Evolutionary conservation across 2,797 vertebrate species (phyloP), one percentile per base, ranked within the genome.

Genomic region (Natrix natrix): DNA sequence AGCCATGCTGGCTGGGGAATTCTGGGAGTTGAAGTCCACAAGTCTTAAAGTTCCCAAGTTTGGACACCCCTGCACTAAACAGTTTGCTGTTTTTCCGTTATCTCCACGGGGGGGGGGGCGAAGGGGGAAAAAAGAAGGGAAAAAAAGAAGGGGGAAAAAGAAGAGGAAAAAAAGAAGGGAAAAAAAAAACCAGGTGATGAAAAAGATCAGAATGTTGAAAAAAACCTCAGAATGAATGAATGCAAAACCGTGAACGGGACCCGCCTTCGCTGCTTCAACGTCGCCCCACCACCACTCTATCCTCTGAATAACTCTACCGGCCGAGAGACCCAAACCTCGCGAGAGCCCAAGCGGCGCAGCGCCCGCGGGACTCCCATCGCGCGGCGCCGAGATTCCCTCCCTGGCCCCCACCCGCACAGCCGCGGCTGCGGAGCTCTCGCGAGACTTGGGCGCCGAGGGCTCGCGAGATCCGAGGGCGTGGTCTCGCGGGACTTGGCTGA

Each of bases 401-500:
- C 3, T 16, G 22, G 2, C 60, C 8, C 24, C 8, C 13, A 3
- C 13, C 55, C 55, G 0, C 56, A 14, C 32, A 55, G 54, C 54
- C 12, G 4, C 13, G 11, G 12, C 28, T 0, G 54, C 13, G 61
- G 28, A 2, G 20, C 88, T 37, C 37, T 24, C 32, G 37, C 8
- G 57, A 22, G 88, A 10, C 6, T 2, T 22, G 56, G 28, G 0
- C 26, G 11, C 10, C 5, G 4, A 43, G n/a, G 10, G 87, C 86
- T 83, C 92, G 90, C 86, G 92, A 88, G 92, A 24, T 7, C 6
- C 5, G 20, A 0, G 61, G 89, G 22, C 86, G n/a, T 13, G 86
- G 4, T 54, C 63, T 66, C 92, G 92, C 74, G 91, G 2, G 93
- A 78, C 8, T 43, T 16, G 90, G 87, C 86, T 28, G 52, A 94